These are phyloP conservation scores for Petaurus breviceps DNA, from an alignment of 2,113 vertebrate genomes.

Conservation along the genomic window DNA sequence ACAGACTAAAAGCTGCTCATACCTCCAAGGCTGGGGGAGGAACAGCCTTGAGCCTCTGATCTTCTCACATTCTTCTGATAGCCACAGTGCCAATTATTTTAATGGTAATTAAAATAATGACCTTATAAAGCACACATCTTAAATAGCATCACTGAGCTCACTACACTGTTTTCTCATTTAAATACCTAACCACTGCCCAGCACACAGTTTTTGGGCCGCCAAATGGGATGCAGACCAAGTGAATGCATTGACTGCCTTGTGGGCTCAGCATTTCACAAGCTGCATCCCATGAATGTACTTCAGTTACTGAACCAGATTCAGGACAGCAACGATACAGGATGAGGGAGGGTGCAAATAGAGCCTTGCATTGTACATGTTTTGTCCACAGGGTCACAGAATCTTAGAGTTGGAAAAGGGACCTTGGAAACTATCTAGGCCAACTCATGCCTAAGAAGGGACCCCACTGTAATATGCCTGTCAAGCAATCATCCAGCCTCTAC, in stretches of 20 bases:
- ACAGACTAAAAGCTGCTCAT: conserved; percentile 82
- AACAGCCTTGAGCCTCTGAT: conserved; percentile 83
- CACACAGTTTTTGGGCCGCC: conserved; percentile 1
- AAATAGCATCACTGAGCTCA: conserved; percentile 10
- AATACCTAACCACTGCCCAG: conserved; percentile 14
- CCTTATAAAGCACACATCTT: conserved; percentile 68
- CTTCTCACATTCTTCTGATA: conserved; percentile 79
- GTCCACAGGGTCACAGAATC: background rate
- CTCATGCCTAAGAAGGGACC: background rate
- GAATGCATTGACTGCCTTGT: background rate
- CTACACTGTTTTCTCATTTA: conserved; percentile 26
- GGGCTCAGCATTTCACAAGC: background rate
- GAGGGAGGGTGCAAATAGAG: background rate
- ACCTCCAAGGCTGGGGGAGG: conserved; percentile 78
- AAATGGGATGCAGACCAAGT: background rate
- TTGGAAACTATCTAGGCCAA: background rate
- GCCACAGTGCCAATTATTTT: conserved; percentile 86
- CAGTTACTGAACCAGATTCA: background rate
- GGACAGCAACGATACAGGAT: background rate
- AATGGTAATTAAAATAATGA: conserved; percentile 87
- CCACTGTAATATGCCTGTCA: background rate
- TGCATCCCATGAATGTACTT: background rate
- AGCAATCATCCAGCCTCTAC: background rate
- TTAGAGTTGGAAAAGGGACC: background rate
- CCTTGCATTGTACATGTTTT: background rate